A percentile compares a stretch with the other conserved stretches of the same genome.
These are phyloP conservation scores for Lomographa bimaculata DNA, from an alignment of 2,888 invertebrate genomes.

Conservation along the genomic window DNA sequence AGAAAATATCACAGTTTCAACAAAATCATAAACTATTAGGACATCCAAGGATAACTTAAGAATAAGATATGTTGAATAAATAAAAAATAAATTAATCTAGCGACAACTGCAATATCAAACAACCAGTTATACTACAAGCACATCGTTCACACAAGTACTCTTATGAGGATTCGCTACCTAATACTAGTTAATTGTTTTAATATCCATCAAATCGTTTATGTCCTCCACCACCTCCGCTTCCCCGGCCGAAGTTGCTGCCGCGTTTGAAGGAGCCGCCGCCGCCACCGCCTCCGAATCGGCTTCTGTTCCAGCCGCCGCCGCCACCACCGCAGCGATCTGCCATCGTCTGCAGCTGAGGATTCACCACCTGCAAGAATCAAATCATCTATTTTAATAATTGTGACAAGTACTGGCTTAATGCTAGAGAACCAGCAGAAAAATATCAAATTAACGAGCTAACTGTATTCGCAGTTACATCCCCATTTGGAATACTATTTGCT, in stretches of 20 bases:
- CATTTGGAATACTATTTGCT: too few species aligned
- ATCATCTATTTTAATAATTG: too few species aligned
- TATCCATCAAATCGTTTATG: conserved; percentile 76
- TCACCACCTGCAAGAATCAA: conserved; percentile 89
- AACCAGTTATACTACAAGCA: conserved; percentile 42
- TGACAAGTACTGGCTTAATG: too few species aligned
- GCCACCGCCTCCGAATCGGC: conserved; percentile 72
- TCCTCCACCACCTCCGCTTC: conserved; percentile 55
- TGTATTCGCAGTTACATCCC: too few species aligned
- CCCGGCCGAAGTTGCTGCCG: conserved; percentile 71
- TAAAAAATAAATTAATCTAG: conserved; percentile 47
- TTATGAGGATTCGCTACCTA: conserved; percentile 62
- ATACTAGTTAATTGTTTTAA: conserved; percentile 44
- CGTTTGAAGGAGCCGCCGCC: conserved; percentile 77
- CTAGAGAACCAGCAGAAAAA: too few species aligned
- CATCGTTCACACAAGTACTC: conserved; percentile 61
- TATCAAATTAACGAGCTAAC: too few species aligned
- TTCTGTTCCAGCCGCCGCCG: conserved; percentile 83
- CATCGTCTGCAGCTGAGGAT: conserved; percentile 93
- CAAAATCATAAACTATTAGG: conserved; percentile 40
- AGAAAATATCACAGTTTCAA: conserved; percentile 77
- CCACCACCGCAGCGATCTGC: conserved; percentile 87
- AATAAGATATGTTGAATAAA: conserved; percentile 41
- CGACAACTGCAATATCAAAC: conserved; percentile 52
- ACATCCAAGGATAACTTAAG: conserved; percentile 33